Evolutionary conservation across 1,140 invertebrate species (phyloP).

Genomic region (Drosophila aff.): DNA sequence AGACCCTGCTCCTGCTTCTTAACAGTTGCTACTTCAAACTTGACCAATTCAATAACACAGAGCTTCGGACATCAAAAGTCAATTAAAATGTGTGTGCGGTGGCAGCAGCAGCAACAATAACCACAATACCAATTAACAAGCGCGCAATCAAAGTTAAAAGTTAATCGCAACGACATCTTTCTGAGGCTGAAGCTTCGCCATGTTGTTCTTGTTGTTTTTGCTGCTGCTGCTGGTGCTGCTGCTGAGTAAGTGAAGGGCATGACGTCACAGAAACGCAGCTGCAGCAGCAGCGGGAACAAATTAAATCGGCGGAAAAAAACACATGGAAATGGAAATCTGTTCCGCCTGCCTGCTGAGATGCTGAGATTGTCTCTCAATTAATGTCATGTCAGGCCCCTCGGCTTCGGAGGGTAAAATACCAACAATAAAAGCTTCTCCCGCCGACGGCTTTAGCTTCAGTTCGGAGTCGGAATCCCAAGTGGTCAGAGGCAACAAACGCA

Average conservation of each 20-base stretch:
- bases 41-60: constrained; percentile 51
- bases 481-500: neutral
- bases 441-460: constrained; percentile 49
- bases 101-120: constrained; percentile 3
- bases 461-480: constrained; percentile 5
- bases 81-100: constrained; percentile 44
- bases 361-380: constrained; percentile 16
- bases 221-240: constrained; percentile 4
- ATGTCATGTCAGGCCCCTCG: constrained; percentile 32
- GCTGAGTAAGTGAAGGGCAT: constrained; percentile 76
- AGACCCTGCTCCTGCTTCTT: constrained; percentile 1
- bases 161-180: constrained; percentile 27
- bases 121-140: constrained; percentile 35
- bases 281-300: constrained; percentile 28
- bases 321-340: constrained; percentile 33
- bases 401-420: neutral
- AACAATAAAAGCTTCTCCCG: constrained; percentile 55
- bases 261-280: constrained; percentile 67
- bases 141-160: constrained; percentile 39
- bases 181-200: constrained; percentile 9
- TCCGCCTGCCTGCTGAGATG: constrained; percentile 19
- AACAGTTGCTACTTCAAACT: constrained; percentile 17
- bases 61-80: constrained; percentile 39
- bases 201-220: neutral
- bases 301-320: constrained; percentile 11